Base-by-base conservation (phyloP, 2,113 vertebrate species). In the Rhineura floridana region DNA sequence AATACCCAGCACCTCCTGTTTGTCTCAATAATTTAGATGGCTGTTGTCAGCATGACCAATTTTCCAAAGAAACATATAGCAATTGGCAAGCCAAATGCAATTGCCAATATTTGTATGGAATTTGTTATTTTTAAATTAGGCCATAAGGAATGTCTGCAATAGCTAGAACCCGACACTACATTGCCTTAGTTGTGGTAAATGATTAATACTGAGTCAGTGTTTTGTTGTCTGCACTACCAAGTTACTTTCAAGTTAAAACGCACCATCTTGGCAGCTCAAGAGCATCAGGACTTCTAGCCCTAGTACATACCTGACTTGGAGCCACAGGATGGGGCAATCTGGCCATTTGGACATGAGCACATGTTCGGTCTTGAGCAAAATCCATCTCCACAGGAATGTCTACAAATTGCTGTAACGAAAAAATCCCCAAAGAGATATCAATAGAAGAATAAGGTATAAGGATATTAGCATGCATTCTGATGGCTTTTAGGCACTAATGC, bases 291-390 rank as follows among this genome's bases (percentile, higher is more conserved):
- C 6, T 89, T 85, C 73, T 89, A 84, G 89, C n/a, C 83, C 83
- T 65, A 86, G n/a, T 94, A 96, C 97, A 97, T 93, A 99, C 99
- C 98, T 97, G 98, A 99, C 96, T 98, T 99, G 94, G 98, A 99
- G 93, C 98, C 98, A 95, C 99, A 99, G 95, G 98, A 98, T 88
- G 98, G 95, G 88, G 98, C 93, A 91, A 98, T 98, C 97, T 99
- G 98, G 95, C 98, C 99, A 83, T 92, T 98, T 78, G 98, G 98
- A 93, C 99, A 99, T 85, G 98, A 98, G 97, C 99, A 99, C 98
- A 99, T 98, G 96, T 99, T 99, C 94, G 99, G 99, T 97, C 99
- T 98, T 94, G 99, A 99, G 95, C 99, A 99, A 96, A 99, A 99
- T 93, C 99, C 99, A 92, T 99, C 99, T 93, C 99, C 99, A 96